Base-by-base conservation (phyloP, 1,140 invertebrate genomes). In the Pygmarrhopalites habei region DNA sequence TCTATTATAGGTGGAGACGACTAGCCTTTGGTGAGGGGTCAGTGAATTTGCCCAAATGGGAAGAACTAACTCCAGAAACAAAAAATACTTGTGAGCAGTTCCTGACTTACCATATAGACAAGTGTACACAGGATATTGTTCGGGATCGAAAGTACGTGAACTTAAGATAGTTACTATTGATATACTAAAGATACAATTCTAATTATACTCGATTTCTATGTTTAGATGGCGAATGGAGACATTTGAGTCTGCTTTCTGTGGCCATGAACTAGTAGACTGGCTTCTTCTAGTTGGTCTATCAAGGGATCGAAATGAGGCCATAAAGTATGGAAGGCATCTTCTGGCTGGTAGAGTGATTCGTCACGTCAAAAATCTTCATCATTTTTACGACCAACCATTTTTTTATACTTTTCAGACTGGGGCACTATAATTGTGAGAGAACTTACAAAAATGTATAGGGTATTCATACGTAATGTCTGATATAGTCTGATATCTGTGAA, bases 41-140 rank as follows among this genome's bases (percentile, higher is more conserved):
- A 2, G 75, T 90, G 1, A 79, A 80, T 17, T 72, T 92, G 43
- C 88, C 90, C 1, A 73, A 83, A 2, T 82, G 86, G 73, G 84
- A 86, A 47, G 84, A 90, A 49, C 72, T 95, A 2, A 83, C 82
- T 49, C 78, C 82, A 19, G 88, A 92, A 75, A 89, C 87, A 0
- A 86, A 81, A 71, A 83, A 87, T 64, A 85, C 91, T 49, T 92
- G 92, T 72, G 88, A 94, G 65, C 89, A 95, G 74, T 97, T 95
- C 76, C 82, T 83, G 23, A 85, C 81, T 29, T 89, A 92, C 75
- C 87, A 95, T 75, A 79, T 90, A 72, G 82, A 85, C 12, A 87
- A 86, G 68, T 95, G 92, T 78, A 82, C 82, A 51, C 79, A 81
- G 64, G 85, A 87, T 44, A 90, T 95, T 73, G 86, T 88, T 19